Evolutionary conservation across 2,797 vertebrate species (phyloP).

Genomic region (Mormyrus proboscirostris): DNA sequence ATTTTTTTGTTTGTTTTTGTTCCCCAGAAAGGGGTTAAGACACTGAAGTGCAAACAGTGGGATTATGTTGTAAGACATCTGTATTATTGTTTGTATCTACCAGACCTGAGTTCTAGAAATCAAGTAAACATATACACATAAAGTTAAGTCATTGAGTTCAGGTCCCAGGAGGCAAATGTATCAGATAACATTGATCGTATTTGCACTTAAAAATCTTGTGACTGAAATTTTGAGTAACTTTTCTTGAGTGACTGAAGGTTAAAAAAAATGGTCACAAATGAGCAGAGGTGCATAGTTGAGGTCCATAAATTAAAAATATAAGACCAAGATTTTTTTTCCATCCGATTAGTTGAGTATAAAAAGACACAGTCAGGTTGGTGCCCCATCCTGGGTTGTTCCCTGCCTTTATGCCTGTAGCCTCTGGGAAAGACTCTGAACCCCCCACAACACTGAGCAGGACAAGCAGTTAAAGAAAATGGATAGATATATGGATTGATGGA

Average conservation of each 20-base stretch:
- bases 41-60: conserved; percentile 50
- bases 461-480: neutral
- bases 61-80: conserved; percentile 62
- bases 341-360: neutral
- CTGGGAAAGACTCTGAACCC: neutral
- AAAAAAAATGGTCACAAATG: neutral
- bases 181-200: conserved; percentile 14
- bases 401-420: neutral
- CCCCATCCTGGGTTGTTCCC: neutral
- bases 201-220: conserved; percentile 8
- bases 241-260: neutral
- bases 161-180: conserved; percentile 32
- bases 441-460: neutral
- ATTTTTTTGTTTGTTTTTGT: conserved; percentile 25
- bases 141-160: conserved; percentile 35
- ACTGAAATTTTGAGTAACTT: conserved; percentile 10
- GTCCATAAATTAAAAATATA: neutral
- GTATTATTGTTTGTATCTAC: conserved; percentile 45
- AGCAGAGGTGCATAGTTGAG: neutral
- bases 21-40: conserved; percentile 62
- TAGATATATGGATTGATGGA: neutral
- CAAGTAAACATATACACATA: conserved; percentile 56
- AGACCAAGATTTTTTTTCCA: neutral
- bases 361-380: neutral
- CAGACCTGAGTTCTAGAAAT: conserved; percentile 59